Base-by-base conservation (phyloP, 2,888 invertebrate species). In the Rhynchonema sp. region DNA sequence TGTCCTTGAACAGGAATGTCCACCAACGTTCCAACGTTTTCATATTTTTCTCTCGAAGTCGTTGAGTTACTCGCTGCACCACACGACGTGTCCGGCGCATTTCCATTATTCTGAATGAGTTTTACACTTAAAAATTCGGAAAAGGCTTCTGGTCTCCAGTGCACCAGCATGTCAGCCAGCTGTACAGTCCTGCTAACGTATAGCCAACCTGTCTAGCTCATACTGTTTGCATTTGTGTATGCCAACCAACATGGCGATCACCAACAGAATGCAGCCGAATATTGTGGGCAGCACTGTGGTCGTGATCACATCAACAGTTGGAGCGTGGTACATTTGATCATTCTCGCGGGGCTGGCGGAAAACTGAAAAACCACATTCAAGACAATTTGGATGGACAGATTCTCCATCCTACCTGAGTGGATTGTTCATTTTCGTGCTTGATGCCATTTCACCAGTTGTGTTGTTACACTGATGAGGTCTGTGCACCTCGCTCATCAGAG, bases 151-250 rank as follows among this genome's bases (percentile, higher is more conserved):
- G n/a, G n/a, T n/a, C n/a, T n/a, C n/a, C n/a, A n/a, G n/a, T n/a
- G n/a, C n/a, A n/a, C n/a, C n/a, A n/a, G n/a, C n/a, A n/a, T n/a
- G n/a, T n/a, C n/a, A n/a, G n/a, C n/a, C n/a, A n/a, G n/a, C n/a
- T n/a, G n/a, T n/a, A n/a, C n/a, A n/a, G n/a, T n/a, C n/a, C n/a
- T n/a, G n/a, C n/a, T n/a, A n/a, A n/a, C n/a, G n/a, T n/a, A n/a
- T n/a, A n/a, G n/a, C n/a, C n/a, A n/a, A n/a, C n/a, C 60, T 67
- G 59, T 72, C 71, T 61, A 72, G 58, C 60, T 72, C 72, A 72
- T 72, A 72, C 58, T 72, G 68, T 59, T 70, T 71, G 64, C 72
- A 72, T 57, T 70, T 72, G 60, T 72, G 68, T 38, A 72, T 72
- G 23, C 72, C 72, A 23, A 70, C 63, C 30, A 72, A 63, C 72